phyloP scores from a whole-genome alignment of 2,888 invertebrate genomes.

The Eudasyphora cyanicolor region DNA sequence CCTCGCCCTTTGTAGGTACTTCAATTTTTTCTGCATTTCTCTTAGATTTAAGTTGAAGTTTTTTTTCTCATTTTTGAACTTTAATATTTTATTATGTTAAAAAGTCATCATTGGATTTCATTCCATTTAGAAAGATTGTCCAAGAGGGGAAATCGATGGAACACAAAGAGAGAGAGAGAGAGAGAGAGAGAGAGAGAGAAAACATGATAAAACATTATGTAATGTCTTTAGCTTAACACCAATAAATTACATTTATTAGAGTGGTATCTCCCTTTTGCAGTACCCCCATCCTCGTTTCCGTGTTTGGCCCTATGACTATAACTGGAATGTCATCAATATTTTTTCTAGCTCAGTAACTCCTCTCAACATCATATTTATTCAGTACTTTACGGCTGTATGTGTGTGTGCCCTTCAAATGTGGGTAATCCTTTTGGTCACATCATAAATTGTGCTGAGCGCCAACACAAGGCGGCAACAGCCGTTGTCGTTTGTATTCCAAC shows the following conservation, averaged over 20 bases:
- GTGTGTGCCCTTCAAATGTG: slow-evolving; percentile 15
- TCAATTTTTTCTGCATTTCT: not conserved
- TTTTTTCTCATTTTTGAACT: not conserved
- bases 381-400: slow-evolving; percentile 9
- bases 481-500: not conserved
- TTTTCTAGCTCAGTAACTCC: not conserved
- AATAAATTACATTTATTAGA: slow-evolving; percentile 54
- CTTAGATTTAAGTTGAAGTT: not conserved
- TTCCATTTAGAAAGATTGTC: not conserved
- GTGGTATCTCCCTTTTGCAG: not conserved
- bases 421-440: slow-evolving; percentile 33
- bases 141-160: not conserved
- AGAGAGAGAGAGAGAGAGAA: not conserved
- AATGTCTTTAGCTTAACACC: slow-evolving; percentile 54
- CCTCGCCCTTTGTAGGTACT: not conserved
- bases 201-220: slow-evolving; percentile 49
- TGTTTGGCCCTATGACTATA: not conserved
- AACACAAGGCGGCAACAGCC: not conserved
- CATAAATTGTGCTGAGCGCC: slow-evolving; percentile 10
- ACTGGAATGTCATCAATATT: not conserved
- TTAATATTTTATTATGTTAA: slow-evolving; percentile 34
- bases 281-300: not conserved
- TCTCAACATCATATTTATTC: slow-evolving; percentile 19
- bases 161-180: not conserved
- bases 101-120: slow-evolving; percentile 19